Evolutionary conservation across 2,113 vertebrate species (phyloP).

Genomic region (Lota lota): DNA sequence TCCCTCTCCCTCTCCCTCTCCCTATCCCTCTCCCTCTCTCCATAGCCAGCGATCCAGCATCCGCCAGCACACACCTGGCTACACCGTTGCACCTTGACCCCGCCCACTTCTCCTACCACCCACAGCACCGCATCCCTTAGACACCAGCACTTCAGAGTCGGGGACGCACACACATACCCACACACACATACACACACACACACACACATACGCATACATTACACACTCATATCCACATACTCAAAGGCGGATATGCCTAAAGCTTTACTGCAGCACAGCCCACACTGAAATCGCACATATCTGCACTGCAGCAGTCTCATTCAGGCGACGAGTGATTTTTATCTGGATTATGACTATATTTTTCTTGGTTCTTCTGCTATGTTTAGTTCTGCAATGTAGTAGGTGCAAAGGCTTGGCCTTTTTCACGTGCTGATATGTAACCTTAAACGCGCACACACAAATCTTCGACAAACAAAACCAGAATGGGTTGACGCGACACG

Average conservation of each 20-base stretch:
- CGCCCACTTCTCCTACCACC: slow-evolving; percentile 69
- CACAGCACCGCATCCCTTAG: slow-evolving; percentile 66
- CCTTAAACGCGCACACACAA: slow-evolving; percentile 1
- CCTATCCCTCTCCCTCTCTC: too few species aligned
- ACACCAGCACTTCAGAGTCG: slow-evolving; percentile 53
- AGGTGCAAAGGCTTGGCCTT: slow-evolving; percentile 37
- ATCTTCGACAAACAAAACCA: too few species aligned
- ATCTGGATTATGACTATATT: slow-evolving; percentile 20
- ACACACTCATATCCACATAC: slow-evolving; percentile 7
- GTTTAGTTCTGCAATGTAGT: slow-evolving; percentile 43
- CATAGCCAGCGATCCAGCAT: slow-evolving; percentile 64
- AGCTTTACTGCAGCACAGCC: slow-evolving; percentile 61
- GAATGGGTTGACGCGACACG: too few species aligned
- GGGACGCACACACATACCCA: slow-evolving; percentile 44
- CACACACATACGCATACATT: slow-evolving; percentile 4
- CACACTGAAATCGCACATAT: slow-evolving; percentile 63
- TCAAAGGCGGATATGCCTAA: slow-evolving; percentile 50
- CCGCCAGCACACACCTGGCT: slow-evolving; percentile 69
- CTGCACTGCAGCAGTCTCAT: slow-evolving; percentile 49
- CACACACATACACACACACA: slow-evolving; percentile 17
- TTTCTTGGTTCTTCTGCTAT: slow-evolving; percentile 44
- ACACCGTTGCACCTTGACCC: slow-evolving; percentile 65
- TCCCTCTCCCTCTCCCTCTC: too few species aligned
- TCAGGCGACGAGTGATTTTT: background rate
- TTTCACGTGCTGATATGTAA: slow-evolving; percentile 18